Evolutionary conservation across 92 coral and sea anemone genomes (phyloP), one percentile per base, ranked within the genome.

Genomic region (Isaurus tuberculatus): DNA sequence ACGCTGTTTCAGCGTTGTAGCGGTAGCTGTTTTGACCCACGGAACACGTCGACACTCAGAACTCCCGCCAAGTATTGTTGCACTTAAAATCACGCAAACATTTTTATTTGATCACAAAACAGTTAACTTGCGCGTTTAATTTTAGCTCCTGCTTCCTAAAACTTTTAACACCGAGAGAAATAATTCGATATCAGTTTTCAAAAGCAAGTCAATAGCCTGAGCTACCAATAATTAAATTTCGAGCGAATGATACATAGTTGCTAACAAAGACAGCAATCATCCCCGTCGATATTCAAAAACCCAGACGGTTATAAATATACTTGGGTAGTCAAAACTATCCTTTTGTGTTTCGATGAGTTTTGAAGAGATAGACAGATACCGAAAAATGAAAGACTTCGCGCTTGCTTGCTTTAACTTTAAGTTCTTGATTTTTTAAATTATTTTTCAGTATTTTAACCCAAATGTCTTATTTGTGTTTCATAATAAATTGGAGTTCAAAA

Each of bases 251-350:
- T 43, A 36, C 75, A 71, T 71, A 72, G 27, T 72, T 27, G 19
- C 37, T 3, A 53, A 36, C 9, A 67, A 57, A 10, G 49, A 31
- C 53, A 3, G 55, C 58, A 51, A 23, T 11, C 23, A 9, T n/a
- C 69, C 82, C 82, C 70, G 34, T 36, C 81, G 81, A 32, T 61
- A 55, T 29, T 63, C 36, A 20, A 23, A 22, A 55, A 15, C 1
- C 70, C 82, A 58, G 82, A 60, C 82, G 68, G 33, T 57, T 58
- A 60, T 22, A 32, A 77, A 77, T 20, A 23, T 57, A 48, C 33
- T 57, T 17, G 42, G 28, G 43, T 77, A 77, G 82, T 77, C 82
- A 77, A 55, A 77, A 77, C 55, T 58, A 73, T 77, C 49, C 36
- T 25, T 58, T 77, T 60, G 23, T 57, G 22, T 23, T 58, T 19